phyloP scores from a whole-genome alignment of 2,888 invertebrate species.

The Metellina segmentata region DNA sequence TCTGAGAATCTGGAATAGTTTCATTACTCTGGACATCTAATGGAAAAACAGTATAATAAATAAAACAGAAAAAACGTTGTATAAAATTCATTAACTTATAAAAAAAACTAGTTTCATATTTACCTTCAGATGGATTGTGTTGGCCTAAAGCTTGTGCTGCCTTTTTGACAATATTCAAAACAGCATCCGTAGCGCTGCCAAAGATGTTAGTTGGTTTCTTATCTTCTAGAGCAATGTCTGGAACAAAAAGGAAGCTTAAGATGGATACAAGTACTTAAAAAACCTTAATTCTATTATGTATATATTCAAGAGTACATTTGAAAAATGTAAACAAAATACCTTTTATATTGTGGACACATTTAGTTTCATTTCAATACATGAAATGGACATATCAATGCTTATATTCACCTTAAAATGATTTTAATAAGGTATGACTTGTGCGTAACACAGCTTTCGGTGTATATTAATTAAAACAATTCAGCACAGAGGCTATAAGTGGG shows the following conservation, averaged over 20 bases:
- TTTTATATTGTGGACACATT: too few relatives aligned
- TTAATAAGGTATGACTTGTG: not conserved
- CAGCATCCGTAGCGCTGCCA: constrained; percentile 93
- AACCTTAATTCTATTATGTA: not conserved
- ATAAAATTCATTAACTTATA: not conserved
- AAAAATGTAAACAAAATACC: too few relatives aligned
- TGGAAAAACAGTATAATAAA: not conserved
- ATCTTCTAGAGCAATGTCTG: constrained; percentile 77
- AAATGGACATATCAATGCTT: too few relatives aligned
- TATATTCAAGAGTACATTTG: too few relatives aligned
- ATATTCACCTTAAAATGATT: too few relatives aligned
- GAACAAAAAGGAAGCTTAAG: constrained; percentile 10
- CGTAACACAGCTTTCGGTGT: not conserved
- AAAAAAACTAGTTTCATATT: not conserved
- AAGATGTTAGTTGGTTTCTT: constrained; percentile 81
- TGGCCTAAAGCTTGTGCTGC: constrained; percentile 92
- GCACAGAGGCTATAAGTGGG: too few relatives aligned
- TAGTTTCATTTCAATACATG: too few relatives aligned
- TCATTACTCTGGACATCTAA: constrained; percentile 63
- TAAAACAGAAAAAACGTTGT: not conserved
- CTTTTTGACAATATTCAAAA: constrained; percentile 94
- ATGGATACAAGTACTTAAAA: too few relatives aligned
- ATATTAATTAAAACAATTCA: not conserved
- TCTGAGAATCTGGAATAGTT: constrained; percentile 52
- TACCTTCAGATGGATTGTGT: constrained; percentile 69